phyloP scores from a whole-genome alignment of 2,888 invertebrate genomes.

The Ormyrus labotus region DNA sequence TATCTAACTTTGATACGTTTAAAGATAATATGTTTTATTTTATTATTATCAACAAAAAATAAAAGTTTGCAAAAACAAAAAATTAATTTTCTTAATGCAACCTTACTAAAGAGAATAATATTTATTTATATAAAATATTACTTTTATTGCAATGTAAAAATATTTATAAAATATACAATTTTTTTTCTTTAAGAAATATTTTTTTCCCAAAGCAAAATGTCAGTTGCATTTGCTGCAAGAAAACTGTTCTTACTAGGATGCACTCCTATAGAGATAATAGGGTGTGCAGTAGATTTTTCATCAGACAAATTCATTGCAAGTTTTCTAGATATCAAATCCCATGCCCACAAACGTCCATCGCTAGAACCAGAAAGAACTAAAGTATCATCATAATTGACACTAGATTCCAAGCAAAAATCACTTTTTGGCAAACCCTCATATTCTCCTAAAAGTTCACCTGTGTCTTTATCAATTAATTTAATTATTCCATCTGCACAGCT shows the following conservation, averaged over 20 bases:
- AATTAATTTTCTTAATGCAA: too few relatives aligned
- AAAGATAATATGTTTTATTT: constrained; percentile 4
- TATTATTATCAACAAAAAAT: neutral
- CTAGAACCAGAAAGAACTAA: constrained; percentile 93
- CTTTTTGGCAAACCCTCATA: constrained; percentile 90
- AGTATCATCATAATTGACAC: constrained; percentile 89
- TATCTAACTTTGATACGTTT: too few relatives aligned
- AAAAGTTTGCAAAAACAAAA: too few relatives aligned
- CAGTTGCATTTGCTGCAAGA: constrained; percentile 85
- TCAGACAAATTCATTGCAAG: constrained; percentile 75
- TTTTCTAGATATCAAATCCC: constrained; percentile 90
- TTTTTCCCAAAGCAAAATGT: constrained; percentile 82
- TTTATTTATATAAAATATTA: too few relatives aligned
- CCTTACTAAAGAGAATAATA: too few relatives aligned
- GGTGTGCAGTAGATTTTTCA: constrained; percentile 71
- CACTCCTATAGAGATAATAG: constrained; percentile 82
- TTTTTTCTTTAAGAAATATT: constrained; percentile 36
- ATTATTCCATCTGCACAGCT: constrained; percentile 90
- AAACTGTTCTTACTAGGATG: constrained; percentile 87
- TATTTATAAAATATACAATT: constrained; percentile 45
- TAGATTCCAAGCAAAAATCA: constrained; percentile 92
- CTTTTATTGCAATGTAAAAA: constrained; percentile 13
- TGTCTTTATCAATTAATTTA: constrained; percentile 91
- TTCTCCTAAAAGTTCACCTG: constrained; percentile 85
- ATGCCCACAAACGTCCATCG: constrained; percentile 89